These are phyloP conservation scores for Molorchus minor DNA, from an alignment of 2,888 invertebrate species.

Conservation along the genomic window DNA sequence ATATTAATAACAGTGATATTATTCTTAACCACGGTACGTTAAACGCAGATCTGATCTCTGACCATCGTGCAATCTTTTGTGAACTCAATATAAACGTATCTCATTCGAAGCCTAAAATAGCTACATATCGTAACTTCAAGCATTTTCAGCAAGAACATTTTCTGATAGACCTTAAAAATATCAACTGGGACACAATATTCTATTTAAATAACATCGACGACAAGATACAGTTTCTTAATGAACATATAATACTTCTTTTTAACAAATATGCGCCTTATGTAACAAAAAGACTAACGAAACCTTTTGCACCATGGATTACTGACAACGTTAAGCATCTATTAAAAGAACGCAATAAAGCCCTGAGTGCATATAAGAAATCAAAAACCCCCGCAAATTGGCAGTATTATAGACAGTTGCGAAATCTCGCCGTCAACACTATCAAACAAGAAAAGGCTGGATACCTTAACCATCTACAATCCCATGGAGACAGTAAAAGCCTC, in stretches of 20 bases:
- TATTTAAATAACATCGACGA: neutral
- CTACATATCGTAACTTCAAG: neutral
- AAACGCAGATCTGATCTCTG: no score
- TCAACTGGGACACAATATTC: neutral
- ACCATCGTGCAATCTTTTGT: no score
- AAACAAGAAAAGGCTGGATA: neutral
- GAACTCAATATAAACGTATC: no score
- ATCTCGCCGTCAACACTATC: neutral
- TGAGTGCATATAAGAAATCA: neutral
- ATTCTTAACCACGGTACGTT: no score
- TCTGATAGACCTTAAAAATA: neutral
- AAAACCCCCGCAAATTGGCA: neutral
- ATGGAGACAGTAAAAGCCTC: neutral
- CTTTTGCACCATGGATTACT: neutral
- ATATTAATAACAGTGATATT: neutral
- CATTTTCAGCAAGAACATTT: neutral
- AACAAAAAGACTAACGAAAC: neutral
- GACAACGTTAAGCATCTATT: neutral
- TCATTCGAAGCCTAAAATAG: neutral
- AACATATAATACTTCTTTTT: neutral
- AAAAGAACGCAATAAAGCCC: neutral
- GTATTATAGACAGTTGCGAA: neutral
- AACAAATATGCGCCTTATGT: neutral
- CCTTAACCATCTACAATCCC: neutral
- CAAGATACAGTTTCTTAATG: neutral